Evolutionary conservation across 2,113 vertebrate genomes (phyloP).

Genomic region (Equus przewalskii): DNA sequence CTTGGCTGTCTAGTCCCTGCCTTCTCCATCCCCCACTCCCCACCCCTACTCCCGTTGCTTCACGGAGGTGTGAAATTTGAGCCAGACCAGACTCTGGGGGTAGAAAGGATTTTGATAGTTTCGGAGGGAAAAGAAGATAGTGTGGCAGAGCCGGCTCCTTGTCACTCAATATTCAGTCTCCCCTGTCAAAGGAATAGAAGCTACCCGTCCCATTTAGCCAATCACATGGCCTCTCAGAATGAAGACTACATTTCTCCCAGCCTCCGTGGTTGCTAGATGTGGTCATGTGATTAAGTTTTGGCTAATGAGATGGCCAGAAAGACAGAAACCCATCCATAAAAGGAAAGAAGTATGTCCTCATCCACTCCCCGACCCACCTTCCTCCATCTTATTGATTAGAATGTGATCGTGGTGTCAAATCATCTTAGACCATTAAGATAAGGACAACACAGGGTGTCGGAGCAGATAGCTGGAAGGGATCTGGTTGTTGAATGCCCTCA

Average conservation of each 20-base stretch:
- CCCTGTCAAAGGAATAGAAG: not conserved
- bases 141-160: not conserved
- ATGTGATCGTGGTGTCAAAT: not conserved
- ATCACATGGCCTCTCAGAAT: not conserved
- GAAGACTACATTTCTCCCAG: constrained; percentile 1
- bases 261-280: not conserved
- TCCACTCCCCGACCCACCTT: not conserved
- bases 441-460: not conserved
- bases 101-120: constrained; percentile 40
- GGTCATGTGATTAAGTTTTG: not conserved
- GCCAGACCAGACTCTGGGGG: not conserved
- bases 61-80: not conserved
- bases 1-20: not conserved
- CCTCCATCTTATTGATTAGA: not conserved
- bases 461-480: not conserved
- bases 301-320: not conserved
- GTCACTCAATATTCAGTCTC: not conserved
- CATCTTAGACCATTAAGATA: not conserved
- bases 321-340: constrained; percentile 1
- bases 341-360: not conserved
- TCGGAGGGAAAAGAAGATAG: not conserved
- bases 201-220: not conserved
- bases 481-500: not conserved
- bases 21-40: not conserved
- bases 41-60: not conserved